phyloP scores from a whole-genome alignment of 2,888 invertebrate species.

The Brachypalpus laphriformis region DNA sequence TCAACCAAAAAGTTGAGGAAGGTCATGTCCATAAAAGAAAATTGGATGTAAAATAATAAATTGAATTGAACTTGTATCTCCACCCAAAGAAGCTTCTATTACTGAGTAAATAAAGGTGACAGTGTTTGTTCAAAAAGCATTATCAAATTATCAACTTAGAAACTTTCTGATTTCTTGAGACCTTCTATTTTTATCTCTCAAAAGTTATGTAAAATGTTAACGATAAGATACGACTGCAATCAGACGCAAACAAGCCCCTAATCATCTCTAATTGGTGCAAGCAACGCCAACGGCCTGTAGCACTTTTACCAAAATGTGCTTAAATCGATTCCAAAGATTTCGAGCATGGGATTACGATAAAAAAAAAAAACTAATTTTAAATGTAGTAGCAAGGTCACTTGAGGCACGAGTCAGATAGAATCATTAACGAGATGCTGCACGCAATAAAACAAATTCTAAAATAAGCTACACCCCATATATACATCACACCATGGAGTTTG shows the following conservation, averaged over 20 bases:
- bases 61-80: conserved; percentile 4
- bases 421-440: conserved; percentile 18
- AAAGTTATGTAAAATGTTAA: background rate
- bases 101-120: background rate
- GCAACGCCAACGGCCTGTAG: too few species aligned
- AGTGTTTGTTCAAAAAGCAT: background rate
- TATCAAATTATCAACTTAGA: background rate
- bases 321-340: background rate
- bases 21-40: background rate
- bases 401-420: conserved; percentile 28
- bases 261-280: background rate
- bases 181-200: conserved; percentile 14
- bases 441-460: conserved; percentile 16
- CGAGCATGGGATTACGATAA: background rate
- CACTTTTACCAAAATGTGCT: conserved; percentile 6
- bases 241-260: background rate
- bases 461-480: background rate
- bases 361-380: conserved; percentile 11
- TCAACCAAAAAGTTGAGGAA: background rate
- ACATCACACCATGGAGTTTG: conserved; percentile 1
- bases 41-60: background rate
- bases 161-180: background rate
- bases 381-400: conserved; percentile 43
- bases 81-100: background rate
- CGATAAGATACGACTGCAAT: conserved; percentile 34